A percentile compares a stretch with the other conserved stretches of the same genome.
These are phyloP conservation scores for Crocidura indochinensis DNA, from an alignment of 2,797 vertebrate species.

Conservation along the genomic window DNA sequence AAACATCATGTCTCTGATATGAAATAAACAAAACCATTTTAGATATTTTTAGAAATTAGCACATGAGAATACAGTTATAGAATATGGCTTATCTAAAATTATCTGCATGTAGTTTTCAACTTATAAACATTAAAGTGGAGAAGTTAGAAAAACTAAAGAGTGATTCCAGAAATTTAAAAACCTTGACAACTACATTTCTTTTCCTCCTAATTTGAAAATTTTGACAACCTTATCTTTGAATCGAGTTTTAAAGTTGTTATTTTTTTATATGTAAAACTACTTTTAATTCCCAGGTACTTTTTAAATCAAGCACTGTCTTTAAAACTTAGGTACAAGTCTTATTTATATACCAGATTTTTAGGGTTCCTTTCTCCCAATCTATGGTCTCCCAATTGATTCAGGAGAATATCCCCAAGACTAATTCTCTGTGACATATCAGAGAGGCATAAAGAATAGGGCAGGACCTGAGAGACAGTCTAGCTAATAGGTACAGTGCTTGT, in stretches of 20 bases:
- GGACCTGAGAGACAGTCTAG: too few species aligned
- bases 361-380: too few species aligned
- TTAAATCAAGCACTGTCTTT: neutral
- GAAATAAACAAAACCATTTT: constrained; percentile 6
- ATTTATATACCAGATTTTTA: neutral
- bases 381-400: too few species aligned
- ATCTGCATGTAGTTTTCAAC: neutral
- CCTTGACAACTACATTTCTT: neutral
- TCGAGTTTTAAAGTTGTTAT: neutral
- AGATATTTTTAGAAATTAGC: neutral
- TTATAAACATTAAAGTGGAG: neutral
- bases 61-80: neutral
- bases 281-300: neutral
- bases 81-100: neutral
- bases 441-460: neutral
- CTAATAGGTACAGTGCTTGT: too few species aligned
- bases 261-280: neutral
- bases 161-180: neutral
- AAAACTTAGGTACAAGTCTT: neutral
- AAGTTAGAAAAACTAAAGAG: neutral
- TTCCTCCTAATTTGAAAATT: neutral
- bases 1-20: constrained; percentile 23
- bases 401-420: neutral
- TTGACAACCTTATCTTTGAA: neutral
- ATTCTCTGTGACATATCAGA: neutral